Evolutionary conservation across 2,113 vertebrate species (phyloP).

Genomic region (Pseudolaguvia tuberculata): DNA sequence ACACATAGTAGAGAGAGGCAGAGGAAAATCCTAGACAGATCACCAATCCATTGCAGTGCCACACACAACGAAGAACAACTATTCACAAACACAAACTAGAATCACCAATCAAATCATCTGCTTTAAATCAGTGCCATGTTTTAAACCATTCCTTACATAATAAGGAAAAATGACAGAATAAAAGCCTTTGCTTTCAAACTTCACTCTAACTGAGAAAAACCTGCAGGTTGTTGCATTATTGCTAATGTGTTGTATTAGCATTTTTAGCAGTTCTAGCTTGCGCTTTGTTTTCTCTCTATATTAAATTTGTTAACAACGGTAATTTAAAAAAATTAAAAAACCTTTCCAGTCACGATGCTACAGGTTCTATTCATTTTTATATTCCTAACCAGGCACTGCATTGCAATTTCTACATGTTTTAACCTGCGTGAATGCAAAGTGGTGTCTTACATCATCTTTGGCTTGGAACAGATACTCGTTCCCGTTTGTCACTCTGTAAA

Average conservation of each 20-base stretch:
- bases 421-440: neutral
- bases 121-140: too few relatives aligned
- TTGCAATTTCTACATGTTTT: neutral
- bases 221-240: neutral
- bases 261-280: neutral
- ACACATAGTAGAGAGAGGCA: too few relatives aligned
- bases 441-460: constrained; percentile 92
- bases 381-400: neutral
- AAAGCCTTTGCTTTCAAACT: too few relatives aligned
- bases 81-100: too few relatives aligned
- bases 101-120: too few relatives aligned
- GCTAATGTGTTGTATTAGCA: neutral
- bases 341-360: neutral
- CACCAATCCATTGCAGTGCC: too few relatives aligned
- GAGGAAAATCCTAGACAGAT: too few relatives aligned
- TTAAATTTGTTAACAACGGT: neutral
- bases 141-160: too few relatives aligned
- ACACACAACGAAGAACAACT: too few relatives aligned
- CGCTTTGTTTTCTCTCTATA: neutral
- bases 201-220: neutral
- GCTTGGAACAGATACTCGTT: constrained; percentile 99
- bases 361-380: neutral
- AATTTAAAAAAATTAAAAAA: neutral
- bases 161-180: too few relatives aligned
- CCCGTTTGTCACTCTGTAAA: constrained; percentile 84